Conservation (phyloP, 1,140 invertebrate species). For the Drosophila busckii region DNA sequence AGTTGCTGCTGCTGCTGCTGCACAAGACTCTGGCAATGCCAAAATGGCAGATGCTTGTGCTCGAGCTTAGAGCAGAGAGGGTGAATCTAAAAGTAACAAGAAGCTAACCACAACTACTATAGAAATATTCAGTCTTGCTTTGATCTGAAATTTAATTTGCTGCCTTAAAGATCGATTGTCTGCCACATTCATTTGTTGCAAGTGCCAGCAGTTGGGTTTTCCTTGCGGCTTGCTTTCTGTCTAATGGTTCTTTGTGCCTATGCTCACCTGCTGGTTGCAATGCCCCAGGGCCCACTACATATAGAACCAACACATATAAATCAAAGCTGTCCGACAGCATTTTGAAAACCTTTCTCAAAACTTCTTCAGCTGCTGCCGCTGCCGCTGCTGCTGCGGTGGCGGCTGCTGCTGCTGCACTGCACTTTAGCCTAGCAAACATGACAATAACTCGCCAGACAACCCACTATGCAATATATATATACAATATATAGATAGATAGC, state of each 20-base stretch:
- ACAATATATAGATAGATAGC: conserved; percentile 22
- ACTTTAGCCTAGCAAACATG: conserved; percentile 12
- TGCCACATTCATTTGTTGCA: neutral
- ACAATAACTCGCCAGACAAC: conserved; percentile 31
- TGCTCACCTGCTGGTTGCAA: conserved; percentile 21
- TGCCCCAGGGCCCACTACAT: conserved; percentile 16
- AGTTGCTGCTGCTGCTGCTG: conserved; percentile 37
- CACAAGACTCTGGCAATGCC: conserved; percentile 65
- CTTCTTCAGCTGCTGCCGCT: conserved; percentile 40
- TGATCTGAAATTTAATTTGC: conserved; percentile 6
- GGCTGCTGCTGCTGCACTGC: too few relatives aligned
- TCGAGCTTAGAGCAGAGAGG: conserved; percentile 16
- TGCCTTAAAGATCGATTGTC: conserved; percentile 11
- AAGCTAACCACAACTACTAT: neutral
- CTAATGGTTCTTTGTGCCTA: conserved; percentile 24
- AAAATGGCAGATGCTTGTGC: conserved; percentile 39
- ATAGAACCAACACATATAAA: too few relatives aligned
- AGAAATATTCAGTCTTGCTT: neutral
- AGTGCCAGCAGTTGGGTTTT: conserved; percentile 3
- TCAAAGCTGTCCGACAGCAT: conserved; percentile 39
- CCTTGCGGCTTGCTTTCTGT: conserved; percentile 8
- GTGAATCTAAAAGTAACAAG: conserved; percentile 12
- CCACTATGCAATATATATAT: conserved; percentile 14
- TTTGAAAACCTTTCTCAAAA: conserved; percentile 38
- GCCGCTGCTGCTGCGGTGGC: too few relatives aligned